phyloP scores from a whole-genome alignment of 2,888 invertebrate genomes.

The Eupithecia dodoneata region DNA sequence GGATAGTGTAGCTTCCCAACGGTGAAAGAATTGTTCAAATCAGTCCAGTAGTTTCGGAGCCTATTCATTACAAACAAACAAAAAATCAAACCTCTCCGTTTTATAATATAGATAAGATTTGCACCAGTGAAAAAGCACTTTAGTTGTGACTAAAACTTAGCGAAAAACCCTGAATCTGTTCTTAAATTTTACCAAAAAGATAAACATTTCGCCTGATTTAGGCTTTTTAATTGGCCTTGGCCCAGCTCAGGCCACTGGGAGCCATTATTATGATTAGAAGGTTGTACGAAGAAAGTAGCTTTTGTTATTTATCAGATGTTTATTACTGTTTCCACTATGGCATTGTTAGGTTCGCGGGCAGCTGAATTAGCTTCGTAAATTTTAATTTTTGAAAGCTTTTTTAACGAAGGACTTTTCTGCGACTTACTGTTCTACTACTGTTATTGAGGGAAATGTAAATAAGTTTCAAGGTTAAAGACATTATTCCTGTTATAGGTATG shows the following conservation, averaged over 20 bases:
- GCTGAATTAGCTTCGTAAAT: slow-evolving; percentile 1
- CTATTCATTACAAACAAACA: too few relatives aligned
- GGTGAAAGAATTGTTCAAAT: too few relatives aligned
- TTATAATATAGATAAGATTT: background rate
- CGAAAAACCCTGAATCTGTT: background rate
- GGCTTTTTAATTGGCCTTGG: slow-evolving; percentile 16
- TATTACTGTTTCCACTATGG: slow-evolving; percentile 6
- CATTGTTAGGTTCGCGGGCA: background rate
- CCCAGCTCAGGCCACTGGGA: background rate
- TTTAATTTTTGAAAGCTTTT: background rate
- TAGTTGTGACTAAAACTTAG: background rate
- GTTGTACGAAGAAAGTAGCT: slow-evolving; percentile 4
- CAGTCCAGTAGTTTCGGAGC: too few relatives aligned
- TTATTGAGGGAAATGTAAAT: background rate
- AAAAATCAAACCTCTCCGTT: too few relatives aligned
- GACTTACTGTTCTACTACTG: background rate
- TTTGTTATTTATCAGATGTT: slow-evolving; percentile 12
- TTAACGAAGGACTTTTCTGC: background rate
- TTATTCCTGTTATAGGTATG: background rate
- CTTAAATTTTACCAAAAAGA: slow-evolving; percentile 10
- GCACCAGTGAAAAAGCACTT: background rate
- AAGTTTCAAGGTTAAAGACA: too few relatives aligned
- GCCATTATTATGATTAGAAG: slow-evolving; percentile 16
- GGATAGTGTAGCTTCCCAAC: too few relatives aligned
- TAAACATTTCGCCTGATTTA: slow-evolving; percentile 13